Evolutionary conservation across 2,888 invertebrate species (phyloP), one percentile per base, ranked within the genome.

Genomic region (Ypsolopha sequella): DNA sequence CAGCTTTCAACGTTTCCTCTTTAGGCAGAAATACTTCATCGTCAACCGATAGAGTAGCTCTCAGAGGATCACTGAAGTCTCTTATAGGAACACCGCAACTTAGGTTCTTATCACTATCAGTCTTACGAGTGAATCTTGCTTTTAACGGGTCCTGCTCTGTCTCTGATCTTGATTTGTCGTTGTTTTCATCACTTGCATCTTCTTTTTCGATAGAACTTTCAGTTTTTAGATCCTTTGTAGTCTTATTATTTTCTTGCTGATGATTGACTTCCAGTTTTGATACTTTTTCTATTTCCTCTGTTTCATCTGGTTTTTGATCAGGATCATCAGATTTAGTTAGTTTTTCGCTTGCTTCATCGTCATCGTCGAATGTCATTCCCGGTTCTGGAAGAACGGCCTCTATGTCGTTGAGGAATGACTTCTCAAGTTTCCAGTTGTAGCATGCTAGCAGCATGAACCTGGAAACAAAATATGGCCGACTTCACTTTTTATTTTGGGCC

Each of bases 371-470:
- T 0, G 70, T 74, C 68, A 72, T 73, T 1, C 82, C 84, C 0
- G 82, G 70, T 61, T 84, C 80, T 0, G 87, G 87, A n/a, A 87
- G 51, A 0, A 73, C 61, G 0, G 86, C 87, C 58, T 80, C 96
- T 61, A 95, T 95, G 69, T 96, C 95, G 56, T 95, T 95, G 80
- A 97, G 89, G 73, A 96, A 98, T 0, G 97, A 94, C 63, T 94
- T 93, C 75, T 99, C 99, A 44, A 98, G 81, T 48, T 94, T 90
- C 92, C 96, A 95, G 63, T 98, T 98, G 73, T 98, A 98, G 39
- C 92, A 90, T 0, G 94, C 91, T 54, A 94, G 93, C 0, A 96
- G 88, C 88, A 97, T 90, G 66, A 94, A 92, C 48, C 91, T 24
- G 4, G 24, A 24, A 24, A 24, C 24, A 24, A 24, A 24, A 24